Evolutionary conservation across 2,888 invertebrate species (phyloP), one percentile per base, ranked within the genome.

Genomic region (Drosophila mulleri): DNA sequence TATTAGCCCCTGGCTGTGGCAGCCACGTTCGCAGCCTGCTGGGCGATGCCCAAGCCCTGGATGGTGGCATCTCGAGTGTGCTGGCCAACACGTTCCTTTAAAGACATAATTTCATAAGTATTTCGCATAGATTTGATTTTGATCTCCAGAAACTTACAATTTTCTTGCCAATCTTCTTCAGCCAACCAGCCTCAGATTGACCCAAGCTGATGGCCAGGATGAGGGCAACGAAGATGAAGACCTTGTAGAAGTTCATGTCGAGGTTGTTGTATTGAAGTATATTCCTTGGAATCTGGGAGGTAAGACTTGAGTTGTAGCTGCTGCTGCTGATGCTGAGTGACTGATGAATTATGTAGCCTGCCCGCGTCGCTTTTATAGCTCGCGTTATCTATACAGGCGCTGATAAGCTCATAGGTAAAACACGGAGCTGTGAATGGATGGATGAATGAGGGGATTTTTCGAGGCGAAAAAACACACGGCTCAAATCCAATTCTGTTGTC

Each of bases 111-210:
- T 29, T 29, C 8, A 2, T 29, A 29, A 29, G 2, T 8, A 29
- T 1, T 26, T 26, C 8, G 29, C 8, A 7, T 29, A 7, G 1
- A 29, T 29, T 29, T 29, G 29, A 29, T 26, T 26, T 26, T 26
- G 6, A 4, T 29, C 8, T 0, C 8, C 8, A 8, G 7, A 29
- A 1, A 2, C 29, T 29, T 29, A 29, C 26, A 6, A 26, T 26
- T 26, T 7, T 26, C 6, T 26, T 26, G 26, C 26, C 26, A 26
- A 26, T 1, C 1, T 26, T 6, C 0, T 82, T 88, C n/a, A 83
- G 56, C 87, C 84, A 90, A 45, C 90, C 90, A 20, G 89, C 89
- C 39, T 91, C 82, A n/a, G 85, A 80, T 73, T 90, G 87, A 14
- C 82, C 83, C 58, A 85, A 37, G 44, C 86, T 82, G 2, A 88